A percentile compares a stretch with the other conserved stretches of the same genome.
These are phyloP conservation scores for Numenius arquata DNA, from an alignment of 2,113 vertebrate genomes.

Conservation along the genomic window DNA sequence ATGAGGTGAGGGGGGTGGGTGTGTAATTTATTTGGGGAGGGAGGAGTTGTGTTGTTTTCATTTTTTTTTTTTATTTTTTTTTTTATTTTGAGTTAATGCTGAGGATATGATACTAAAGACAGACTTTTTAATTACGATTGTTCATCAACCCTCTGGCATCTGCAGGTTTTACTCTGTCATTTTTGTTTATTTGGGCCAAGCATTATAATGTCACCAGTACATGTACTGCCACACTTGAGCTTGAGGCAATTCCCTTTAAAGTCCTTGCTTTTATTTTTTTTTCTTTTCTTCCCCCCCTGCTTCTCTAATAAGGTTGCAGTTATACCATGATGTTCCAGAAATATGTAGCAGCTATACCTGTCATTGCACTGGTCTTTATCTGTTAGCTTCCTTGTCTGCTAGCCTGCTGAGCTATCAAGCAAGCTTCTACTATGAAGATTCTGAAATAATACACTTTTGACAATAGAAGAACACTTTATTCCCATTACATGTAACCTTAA, in stretches of 20 bases:
- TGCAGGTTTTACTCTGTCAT: background rate
- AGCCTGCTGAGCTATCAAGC: slow-evolving; percentile 34
- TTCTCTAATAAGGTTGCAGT: background rate
- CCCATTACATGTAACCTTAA: slow-evolving; percentile 45
- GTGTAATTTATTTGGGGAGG: background rate
- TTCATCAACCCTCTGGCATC: background rate
- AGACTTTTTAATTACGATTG: background rate
- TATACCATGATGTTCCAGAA: slow-evolving; percentile 10
- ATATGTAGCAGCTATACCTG: background rate
- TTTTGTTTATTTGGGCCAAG: background rate
- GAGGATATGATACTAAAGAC: background rate
- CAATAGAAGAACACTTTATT: slow-evolving; percentile 46
- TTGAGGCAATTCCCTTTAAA: background rate
- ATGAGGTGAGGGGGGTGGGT: accelerated
- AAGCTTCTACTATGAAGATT: slow-evolving; percentile 22
- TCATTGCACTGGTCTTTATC: slow-evolving; percentile 7
- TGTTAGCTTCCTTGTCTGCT: background rate
- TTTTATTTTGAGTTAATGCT: background rate
- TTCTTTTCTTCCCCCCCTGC: background rate
- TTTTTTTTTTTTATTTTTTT: background rate
- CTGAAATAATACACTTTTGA: slow-evolving; percentile 50
- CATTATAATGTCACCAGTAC: background rate
- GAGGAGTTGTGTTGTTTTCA: background rate
- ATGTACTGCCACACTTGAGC: background rate
- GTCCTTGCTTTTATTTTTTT: background rate